A percentile compares a stretch with the other conserved stretches of the same genome.
Evolutionary conservation across 1,140 invertebrate species (phyloP).

Genomic region (Drusus annulatus): DNA sequence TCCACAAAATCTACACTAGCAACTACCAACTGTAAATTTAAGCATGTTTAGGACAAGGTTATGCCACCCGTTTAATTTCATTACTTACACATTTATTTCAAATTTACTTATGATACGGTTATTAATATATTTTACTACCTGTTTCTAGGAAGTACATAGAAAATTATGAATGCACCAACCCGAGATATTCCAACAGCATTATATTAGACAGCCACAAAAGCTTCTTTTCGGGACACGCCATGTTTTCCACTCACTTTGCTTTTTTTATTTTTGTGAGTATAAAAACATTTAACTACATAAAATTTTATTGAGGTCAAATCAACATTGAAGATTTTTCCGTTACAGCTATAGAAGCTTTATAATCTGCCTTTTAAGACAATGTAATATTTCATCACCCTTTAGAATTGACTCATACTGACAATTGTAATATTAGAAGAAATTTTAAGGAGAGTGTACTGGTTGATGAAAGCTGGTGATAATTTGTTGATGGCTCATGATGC

Average conservation of each 20-base stretch:
- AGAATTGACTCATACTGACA: too few relatives aligned
- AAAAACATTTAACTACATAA: neutral
- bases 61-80: neutral
- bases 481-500: too few relatives aligned
- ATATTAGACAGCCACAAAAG: slow-evolving; percentile 4
- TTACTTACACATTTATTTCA: neutral
- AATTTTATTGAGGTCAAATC: neutral
- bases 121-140: neutral
- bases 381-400: too few relatives aligned
- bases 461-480: too few relatives aligned
- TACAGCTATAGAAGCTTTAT: too few relatives aligned
- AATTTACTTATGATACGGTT: neutral
- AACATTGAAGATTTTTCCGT: too few relatives aligned
- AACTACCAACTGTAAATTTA: neutral
- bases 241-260: neutral
- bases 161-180: slow-evolving; percentile 10
- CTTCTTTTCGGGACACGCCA: slow-evolving; percentile 7
- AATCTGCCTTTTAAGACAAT: too few relatives aligned
- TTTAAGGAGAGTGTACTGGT: too few relatives aligned
- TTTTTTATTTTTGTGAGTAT: slow-evolving; percentile 18
- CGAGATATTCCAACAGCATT: neutral
- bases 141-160: slow-evolving; percentile 10
- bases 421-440: too few relatives aligned
- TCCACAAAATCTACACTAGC: neutral
- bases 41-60: neutral